Evolutionary conservation across 1,140 invertebrate species (phyloP).

Genomic region (Littorina saxatilis): DNA sequence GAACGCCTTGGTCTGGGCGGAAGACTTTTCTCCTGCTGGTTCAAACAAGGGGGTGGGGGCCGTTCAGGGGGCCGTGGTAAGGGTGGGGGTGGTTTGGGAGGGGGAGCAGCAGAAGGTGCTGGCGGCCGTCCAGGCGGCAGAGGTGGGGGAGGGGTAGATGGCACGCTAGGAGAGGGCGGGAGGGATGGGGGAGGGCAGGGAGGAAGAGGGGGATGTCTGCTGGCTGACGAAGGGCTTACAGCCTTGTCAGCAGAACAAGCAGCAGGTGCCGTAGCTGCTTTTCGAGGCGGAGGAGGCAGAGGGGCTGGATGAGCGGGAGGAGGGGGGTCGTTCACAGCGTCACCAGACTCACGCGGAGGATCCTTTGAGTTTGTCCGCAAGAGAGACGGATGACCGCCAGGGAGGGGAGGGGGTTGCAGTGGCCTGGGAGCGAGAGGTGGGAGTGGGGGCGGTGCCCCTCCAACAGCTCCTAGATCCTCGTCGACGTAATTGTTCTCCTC

Average conservation of each 20-base stretch:
- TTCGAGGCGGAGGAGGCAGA: not conserved
- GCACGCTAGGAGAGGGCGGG: not conserved
- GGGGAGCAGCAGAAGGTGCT: not conserved
- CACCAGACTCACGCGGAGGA: not conserved
- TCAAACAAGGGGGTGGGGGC: not conserved
- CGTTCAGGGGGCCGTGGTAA: not conserved
- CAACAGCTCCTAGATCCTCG: slow-evolving; percentile 30
- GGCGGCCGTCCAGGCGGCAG: not conserved
- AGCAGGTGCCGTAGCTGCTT: not conserved
- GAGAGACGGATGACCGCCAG: not conserved
- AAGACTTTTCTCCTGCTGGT: not conserved
- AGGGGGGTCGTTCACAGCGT: not conserved
- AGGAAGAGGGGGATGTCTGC: not conserved
- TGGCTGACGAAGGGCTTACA: not conserved
- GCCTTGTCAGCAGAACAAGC: not conserved
- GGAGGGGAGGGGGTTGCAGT: not conserved
- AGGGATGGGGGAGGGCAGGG: slow-evolving; percentile 6
- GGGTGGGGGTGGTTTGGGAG: too few relatives aligned
- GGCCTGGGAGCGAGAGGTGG: not conserved
- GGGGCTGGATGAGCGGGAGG: slow-evolving; percentile 33
- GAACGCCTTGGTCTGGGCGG: not conserved
- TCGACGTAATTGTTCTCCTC: slow-evolving; percentile 12
- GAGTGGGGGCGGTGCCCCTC: slow-evolving; percentile 13
- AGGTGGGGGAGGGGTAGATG: not conserved
- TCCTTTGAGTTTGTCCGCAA: not conserved